Base-by-base conservation (phyloP, 2,113 vertebrate species). In the Mystacornis crossleyi region DNA sequence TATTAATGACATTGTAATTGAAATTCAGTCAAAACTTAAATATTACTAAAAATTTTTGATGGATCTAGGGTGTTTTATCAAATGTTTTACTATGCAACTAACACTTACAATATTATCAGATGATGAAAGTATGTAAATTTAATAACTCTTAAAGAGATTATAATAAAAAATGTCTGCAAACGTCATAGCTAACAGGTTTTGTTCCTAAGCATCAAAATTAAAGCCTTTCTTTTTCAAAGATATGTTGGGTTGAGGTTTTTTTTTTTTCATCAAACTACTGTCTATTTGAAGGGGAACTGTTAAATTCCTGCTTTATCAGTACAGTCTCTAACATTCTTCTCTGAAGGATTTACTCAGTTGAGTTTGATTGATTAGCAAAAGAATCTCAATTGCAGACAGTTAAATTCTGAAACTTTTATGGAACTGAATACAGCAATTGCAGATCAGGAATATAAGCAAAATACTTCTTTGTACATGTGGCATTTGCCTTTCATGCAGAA, bases 191-290 rank as follows among this genome's bases (percentile, higher is more conserved):
- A 53, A 61, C 2, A 4, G 3, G 10, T 40, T 17, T 58, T 48
- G 14, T 31, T 86, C 38, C 57, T 58, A 81, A 69, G 31, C 31
- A 43, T 4, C 34, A 70, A 34, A 89, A 84, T 19, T 1, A 67
- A 80, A 80, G 28, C 31, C 47, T 65, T 72, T 72, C 10, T 62
- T 80, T 58, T 83, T 23, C 36, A 53, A 58, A 71, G 4, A 34
- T 14, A 42, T 2, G 0, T 0, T 47, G 17, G 4, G 4, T 8
- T 81, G 12, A 20, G 8, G 62, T 17, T 19, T 25, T 50, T 55
- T 81, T 81, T 73, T 45, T 51, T 23, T 45, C 28, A 64, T 48
- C 8, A 51, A 88, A 70, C 17, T 88, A 18, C 7, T 33, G 17
- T 10, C 55, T 72, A 29, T 10, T 14, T 55, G 33, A 72, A 92